A percentile compares a stretch with the other conserved stretches of the same genome.
Conservation (phyloP, 30 jellyfish, hydroid and myxozoan genomes). For the Chironex yamaguchii region DNA sequence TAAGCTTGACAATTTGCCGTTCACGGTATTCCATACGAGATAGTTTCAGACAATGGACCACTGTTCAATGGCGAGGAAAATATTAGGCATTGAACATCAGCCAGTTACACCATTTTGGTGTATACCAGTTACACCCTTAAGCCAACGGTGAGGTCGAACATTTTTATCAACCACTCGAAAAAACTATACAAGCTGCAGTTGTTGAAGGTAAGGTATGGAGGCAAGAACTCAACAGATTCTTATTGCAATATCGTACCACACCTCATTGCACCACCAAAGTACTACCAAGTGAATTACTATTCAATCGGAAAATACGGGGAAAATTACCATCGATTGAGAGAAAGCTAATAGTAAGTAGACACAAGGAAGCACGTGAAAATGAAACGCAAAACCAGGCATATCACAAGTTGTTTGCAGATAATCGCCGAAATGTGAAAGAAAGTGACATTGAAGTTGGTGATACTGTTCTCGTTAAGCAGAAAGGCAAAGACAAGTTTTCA, state of each 20-base stretch:
- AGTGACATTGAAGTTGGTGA: background rate
- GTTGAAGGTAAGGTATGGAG: constrained; percentile 25
- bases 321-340: too few species aligned
- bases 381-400: background rate
- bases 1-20: constrained; percentile 38
- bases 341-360: background rate
- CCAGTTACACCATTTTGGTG: background rate
- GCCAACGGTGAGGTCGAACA: constrained; percentile 61
- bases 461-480: background rate
- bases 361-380: constrained; percentile 9
- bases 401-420: background rate
- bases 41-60: constrained; percentile 44
- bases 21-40: constrained; percentile 29
- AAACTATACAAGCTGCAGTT: constrained; percentile 1
- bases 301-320: background rate
- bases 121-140: constrained; percentile 3
- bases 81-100: constrained; percentile 4
- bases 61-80: background rate
- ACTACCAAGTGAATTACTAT: constrained; percentile 10
- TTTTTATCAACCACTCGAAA: constrained; percentile 27
- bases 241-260: constrained; percentile 10
- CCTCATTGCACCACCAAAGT: constrained; percentile 8
- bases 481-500: too few species aligned
- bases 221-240: constrained; percentile 6
- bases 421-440: constrained; percentile 7